phyloP scores from a whole-genome alignment of 2,113 vertebrate species.

The Triplophysa rosa region DNA sequence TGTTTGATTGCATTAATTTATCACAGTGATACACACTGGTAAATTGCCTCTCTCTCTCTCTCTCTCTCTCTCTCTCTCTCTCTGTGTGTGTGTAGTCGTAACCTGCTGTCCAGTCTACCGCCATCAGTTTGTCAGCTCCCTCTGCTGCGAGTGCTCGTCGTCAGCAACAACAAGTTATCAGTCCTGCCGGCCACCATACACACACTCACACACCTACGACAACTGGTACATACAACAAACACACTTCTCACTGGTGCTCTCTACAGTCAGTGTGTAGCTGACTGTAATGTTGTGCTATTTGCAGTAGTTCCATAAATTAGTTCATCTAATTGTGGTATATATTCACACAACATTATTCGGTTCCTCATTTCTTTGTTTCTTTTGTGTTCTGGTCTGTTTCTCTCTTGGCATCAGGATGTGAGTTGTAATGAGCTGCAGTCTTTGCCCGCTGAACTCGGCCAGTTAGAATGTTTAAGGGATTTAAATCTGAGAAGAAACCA shows the following conservation, averaged over 20 bases:
- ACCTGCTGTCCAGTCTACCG: conserved; percentile 84
- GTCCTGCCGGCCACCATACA: conserved; percentile 78
- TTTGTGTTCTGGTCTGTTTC: background rate
- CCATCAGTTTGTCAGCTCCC: conserved; percentile 85
- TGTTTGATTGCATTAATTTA: background rate
- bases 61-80: background rate
- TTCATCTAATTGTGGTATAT: background rate
- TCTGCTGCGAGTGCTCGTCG: conserved; percentile 85
- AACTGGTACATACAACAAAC: conserved; percentile 77
- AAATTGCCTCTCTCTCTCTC: no score
- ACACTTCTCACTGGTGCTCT: background rate
- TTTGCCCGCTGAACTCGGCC: conserved; percentile 81
- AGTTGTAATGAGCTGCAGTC: conserved; percentile 88
- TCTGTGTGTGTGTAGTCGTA: conserved; percentile 74
- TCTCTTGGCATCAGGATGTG: conserved; percentile 74
- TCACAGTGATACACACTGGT: background rate
- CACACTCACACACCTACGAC: conserved; percentile 80
- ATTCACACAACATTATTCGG: background rate
- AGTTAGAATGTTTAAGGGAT: conserved; percentile 83
- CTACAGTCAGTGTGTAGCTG: background rate
- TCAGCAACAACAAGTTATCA: conserved; percentile 91
- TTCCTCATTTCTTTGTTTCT: no score
- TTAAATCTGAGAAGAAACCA: conserved; percentile 86
- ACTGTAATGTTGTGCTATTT: background rate
- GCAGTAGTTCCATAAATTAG: background rate